Conservation (phyloP, 1,140 invertebrate species). For the Brachionus rotundiformis region DNA sequence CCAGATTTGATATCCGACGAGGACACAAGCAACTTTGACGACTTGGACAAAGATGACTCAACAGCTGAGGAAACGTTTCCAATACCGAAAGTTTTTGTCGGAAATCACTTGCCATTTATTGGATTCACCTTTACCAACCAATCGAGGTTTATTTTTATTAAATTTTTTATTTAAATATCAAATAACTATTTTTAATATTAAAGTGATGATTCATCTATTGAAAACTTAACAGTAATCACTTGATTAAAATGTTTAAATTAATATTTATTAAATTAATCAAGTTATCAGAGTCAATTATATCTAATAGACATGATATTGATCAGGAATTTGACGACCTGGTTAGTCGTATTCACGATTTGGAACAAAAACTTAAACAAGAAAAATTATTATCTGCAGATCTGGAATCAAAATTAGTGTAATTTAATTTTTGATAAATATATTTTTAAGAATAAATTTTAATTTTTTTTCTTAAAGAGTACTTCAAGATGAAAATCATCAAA, state of each 20-base stretch:
- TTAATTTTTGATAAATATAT: not conserved
- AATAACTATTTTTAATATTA: not conserved
- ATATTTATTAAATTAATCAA: not conserved
- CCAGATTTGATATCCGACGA: constrained; percentile 91
- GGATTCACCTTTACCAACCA: constrained; percentile 95
- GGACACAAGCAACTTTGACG: constrained; percentile 92
- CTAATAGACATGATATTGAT: not conserved
- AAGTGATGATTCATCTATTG: constrained; percentile 63
- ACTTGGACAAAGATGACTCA: constrained; percentile 73
- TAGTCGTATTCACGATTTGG: constrained; percentile 57
- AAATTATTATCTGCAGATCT: constrained; percentile 57
- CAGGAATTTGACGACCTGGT: constrained; percentile 55
- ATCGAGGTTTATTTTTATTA: not conserved
- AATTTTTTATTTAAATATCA: not conserved
- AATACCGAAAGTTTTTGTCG: constrained; percentile 91
- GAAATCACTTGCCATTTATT: constrained; percentile 96
- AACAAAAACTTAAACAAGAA: constrained; percentile 58
- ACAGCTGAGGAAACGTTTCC: constrained; percentile 82
- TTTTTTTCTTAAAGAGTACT: not conserved
- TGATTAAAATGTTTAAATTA: not conserved
- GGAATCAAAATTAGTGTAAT: constrained; percentile 60
- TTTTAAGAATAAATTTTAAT: not conserved
- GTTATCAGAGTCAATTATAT: not conserved
- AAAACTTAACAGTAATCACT: constrained; percentile 26
- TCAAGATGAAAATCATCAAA: constrained; percentile 51